These are phyloP conservation scores for Neoitamus cyanurus DNA, from an alignment of 2,888 invertebrate genomes.

Conservation along the genomic window DNA sequence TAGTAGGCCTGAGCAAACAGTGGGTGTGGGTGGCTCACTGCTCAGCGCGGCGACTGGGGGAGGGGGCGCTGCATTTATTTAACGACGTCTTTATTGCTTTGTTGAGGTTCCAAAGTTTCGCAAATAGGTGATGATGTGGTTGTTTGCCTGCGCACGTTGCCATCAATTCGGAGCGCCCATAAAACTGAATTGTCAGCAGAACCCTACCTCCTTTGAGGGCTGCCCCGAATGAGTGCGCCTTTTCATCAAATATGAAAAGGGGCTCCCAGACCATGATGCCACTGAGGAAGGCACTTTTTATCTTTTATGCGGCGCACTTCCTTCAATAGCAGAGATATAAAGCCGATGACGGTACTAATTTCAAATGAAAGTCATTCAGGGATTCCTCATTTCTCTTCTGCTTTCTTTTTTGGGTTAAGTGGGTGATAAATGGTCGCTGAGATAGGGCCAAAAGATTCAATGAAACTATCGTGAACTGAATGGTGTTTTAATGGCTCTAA, in stretches of 20 bases:
- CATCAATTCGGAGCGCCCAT: background rate
- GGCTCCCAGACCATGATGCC: background rate
- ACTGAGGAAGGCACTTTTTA: background rate
- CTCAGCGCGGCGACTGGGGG: background rate
- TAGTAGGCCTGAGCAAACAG: background rate
- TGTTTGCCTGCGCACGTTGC: background rate
- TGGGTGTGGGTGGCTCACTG: no score
- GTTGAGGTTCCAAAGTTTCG: conserved; percentile 8
- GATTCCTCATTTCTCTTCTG: background rate
- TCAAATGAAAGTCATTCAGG: background rate
- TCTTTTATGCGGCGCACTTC: background rate
- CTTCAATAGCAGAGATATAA: background rate
- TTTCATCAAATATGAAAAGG: background rate
- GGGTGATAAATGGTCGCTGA: background rate
- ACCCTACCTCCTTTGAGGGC: background rate
- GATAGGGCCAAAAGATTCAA: background rate
- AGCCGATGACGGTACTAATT: background rate
- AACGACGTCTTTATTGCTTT: background rate
- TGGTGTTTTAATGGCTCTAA: background rate
- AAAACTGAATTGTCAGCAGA: conserved; percentile 30
- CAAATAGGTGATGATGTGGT: conserved; percentile 32
- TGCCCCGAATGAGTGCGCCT: background rate
- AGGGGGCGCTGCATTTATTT: background rate
- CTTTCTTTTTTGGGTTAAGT: background rate
- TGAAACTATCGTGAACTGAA: background rate